These are phyloP conservation scores for Corythornis madagascariensis DNA, from an alignment of 2,113 vertebrate genomes.

Conservation along the genomic window DNA sequence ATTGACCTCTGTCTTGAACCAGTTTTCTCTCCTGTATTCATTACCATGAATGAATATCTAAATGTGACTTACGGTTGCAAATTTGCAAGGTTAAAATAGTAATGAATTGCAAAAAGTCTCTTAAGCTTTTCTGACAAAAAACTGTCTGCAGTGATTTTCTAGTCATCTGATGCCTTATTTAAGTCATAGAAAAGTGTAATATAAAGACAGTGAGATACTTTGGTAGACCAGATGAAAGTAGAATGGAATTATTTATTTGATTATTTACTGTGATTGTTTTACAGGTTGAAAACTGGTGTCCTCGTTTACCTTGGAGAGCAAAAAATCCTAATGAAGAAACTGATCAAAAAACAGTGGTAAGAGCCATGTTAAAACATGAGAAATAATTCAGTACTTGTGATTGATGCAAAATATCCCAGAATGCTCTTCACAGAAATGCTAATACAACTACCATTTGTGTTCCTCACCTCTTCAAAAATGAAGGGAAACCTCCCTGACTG, in stretches of 20 bases:
- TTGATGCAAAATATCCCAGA: background rate
- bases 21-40: background rate
- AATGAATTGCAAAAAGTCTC: background rate
- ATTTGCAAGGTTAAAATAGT: background rate
- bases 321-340: conserved; percentile 86
- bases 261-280: conserved; percentile 24
- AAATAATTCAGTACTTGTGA: background rate
- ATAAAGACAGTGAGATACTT: background rate
- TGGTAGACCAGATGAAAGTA: background rate
- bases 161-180: background rate
- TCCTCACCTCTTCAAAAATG: background rate
- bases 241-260: background rate
- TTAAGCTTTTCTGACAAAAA: background rate
- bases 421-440: background rate
- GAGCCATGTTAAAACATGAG: background rate
- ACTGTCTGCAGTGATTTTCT: background rate
- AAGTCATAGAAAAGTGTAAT: background rate
- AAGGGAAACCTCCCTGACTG: background rate
- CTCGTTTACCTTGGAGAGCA: conserved; percentile 93
- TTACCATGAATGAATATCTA: background rate
- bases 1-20: background rate
- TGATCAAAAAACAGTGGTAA: conserved; percentile 87
- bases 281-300: conserved; percentile 99
- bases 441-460: background rate
- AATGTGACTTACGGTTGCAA: background rate